Base-by-base conservation (phyloP, 2,888 invertebrate species). In the Vandiemenella viatica region DNA sequence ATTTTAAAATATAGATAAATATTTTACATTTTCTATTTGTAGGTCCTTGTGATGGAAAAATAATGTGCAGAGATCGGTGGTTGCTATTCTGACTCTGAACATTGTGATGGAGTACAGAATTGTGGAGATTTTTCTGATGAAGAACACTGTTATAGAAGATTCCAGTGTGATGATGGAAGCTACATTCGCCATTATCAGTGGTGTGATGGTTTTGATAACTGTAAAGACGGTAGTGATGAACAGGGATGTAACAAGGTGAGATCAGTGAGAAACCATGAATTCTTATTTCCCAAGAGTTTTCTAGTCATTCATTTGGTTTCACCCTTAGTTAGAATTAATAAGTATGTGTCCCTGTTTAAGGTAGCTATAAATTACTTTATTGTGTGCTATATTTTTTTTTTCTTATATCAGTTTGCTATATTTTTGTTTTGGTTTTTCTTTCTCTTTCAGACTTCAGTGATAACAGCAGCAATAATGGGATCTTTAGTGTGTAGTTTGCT, bases 391-490 rank as follows among this genome's bases (percentile, higher is more conserved):
- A n/a, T n/a, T n/a, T n/a, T n/a, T n/a, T n/a, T n/a, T n/a, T n/a
- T n/a, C n/a, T n/a, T n/a, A n/a, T n/a, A n/a, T n/a, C n/a, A 32
- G 32, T 32, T 32, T 15, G 46, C 48, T 55, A 40, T 15, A 51
- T 56, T n/a, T 13, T n/a, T 32, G 5, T 26, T 3, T n/a, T 32
- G 32, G 7, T 13, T 8, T 8, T 8, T 26, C 26, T 8, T 26
- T 8, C 6, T 26, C 13, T 32, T 32, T 16, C 54, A 68, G 51
- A 66, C 66, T 50, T 65, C 70, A 32, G 67, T 72, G 43, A 65
- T 71, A 4, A 67, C 69, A 15, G 70, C 70, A 21, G 70, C 70
- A 10, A 67, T 72, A 16, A 65, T 69, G 58, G 72, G 71, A 5
- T 68, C 69, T 5, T 59, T 71, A 32, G 60, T 69, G 32, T 71